phyloP scores from a whole-genome alignment of 2,888 invertebrate genomes.

The Nysson spinosus region DNA sequence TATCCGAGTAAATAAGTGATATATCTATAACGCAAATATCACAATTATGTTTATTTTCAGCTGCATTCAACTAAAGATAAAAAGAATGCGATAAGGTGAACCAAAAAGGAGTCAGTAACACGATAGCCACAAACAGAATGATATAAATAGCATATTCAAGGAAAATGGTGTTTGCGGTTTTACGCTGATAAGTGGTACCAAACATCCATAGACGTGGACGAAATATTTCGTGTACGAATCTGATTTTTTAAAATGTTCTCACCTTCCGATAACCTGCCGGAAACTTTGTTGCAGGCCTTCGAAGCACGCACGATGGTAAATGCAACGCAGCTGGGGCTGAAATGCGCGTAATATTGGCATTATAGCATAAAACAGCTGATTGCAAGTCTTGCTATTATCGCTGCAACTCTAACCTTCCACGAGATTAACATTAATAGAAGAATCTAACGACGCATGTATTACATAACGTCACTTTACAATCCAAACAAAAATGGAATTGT shows the following conservation, averaged over 20 bases:
- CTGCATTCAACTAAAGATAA: too few relatives aligned
- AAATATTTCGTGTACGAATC: neutral
- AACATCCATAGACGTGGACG: too few relatives aligned
- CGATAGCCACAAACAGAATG: too few relatives aligned
- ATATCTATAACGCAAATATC: too few relatives aligned
- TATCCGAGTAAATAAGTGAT: too few relatives aligned
- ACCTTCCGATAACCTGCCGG: slow-evolving; percentile 83
- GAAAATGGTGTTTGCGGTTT: neutral
- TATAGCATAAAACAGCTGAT: slow-evolving; percentile 16
- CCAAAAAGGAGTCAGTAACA: too few relatives aligned
- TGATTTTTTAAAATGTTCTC: slow-evolving; percentile 52
- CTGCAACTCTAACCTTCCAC: neutral
- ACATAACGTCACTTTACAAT: neutral
- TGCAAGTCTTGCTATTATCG: neutral
- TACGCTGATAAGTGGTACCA: too few relatives aligned
- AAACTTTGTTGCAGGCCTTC: slow-evolving; percentile 81
- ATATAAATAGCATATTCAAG: too few relatives aligned
- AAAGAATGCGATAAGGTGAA: too few relatives aligned
- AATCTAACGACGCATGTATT: too few relatives aligned
- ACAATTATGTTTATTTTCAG: too few relatives aligned
- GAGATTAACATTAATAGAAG: neutral
- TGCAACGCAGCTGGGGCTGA: slow-evolving; percentile 83
- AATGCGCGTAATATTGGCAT: slow-evolving; percentile 27
- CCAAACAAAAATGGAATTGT: neutral
- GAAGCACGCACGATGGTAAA: slow-evolving; percentile 90